Evolutionary conservation across 2,113 vertebrate genomes (phyloP), one percentile per base, ranked within the genome.

Genomic region (Ochotona curzoniae): DNA sequence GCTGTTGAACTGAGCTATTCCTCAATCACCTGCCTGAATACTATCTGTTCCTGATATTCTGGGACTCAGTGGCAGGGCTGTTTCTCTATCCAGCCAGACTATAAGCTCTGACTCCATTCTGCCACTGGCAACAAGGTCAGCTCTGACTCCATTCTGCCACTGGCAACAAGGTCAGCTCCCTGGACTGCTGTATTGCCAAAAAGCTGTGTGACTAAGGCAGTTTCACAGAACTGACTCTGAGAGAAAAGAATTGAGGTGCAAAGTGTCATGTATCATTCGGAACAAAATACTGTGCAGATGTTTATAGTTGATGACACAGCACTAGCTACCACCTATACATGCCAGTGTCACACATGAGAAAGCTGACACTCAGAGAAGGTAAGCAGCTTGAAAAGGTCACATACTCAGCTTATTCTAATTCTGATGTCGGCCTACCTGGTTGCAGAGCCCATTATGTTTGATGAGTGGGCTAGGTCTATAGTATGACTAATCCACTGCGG

Each of bases 311-410:
- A 44, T 44, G 38, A 44, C 38, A 44, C 38, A 74, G 82, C 74
- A 70, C 7, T 61, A 91, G 51, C 47, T 49, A 57, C 11, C 6
- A 44, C 26, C 17, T 60, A 54, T 18, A 10, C 38, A 66, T 57
- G 4, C 38, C 6, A 44, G 38, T 44, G 38, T 95, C 76, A 44
- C 15, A 86, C 32, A 81, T 20, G 51, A 75, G 79, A 78, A 94
- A 63, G 54, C 47, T 21, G 18, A 96, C 81, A 64, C 47, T 83
- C 38, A 47, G 25, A 86, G 73, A 75, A 86, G 66, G 60, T n/a
- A 76, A 80, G 18, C 85, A 84, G 84, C 35, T 83, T 71, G 63
- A 80, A 35, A 83, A 86, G 14, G 38, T 47, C 74, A 79, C 10
- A 35, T 47, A 82, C 44, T 67, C 26, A 12, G 5, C 44, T 26